A percentile compares a stretch with the other conserved stretches of the same genome.
Evolutionary conservation across 2,888 invertebrate genomes (phyloP).

Genomic region (Gortyna flavago): DNA sequence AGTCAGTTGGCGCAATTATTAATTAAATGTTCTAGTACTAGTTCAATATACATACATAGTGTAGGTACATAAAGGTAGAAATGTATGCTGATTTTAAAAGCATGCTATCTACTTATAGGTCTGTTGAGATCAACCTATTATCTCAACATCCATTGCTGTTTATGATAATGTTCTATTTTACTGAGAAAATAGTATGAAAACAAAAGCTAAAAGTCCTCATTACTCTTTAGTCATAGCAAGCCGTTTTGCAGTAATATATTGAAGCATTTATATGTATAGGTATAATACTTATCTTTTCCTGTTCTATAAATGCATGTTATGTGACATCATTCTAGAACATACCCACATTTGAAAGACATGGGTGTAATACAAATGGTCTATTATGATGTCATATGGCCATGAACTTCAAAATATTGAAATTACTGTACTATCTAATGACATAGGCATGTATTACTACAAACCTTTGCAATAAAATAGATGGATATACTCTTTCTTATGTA

Average conservation of each 20-base stretch:
- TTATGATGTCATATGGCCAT: conserved; percentile 6
- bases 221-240: not conserved
- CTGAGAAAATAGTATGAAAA: conserved; percentile 2
- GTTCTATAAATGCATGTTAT: not conserved
- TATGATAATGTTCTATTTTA: conserved; percentile 1
- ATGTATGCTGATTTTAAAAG: not conserved
- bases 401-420: conserved; percentile 7
- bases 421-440: not conserved
- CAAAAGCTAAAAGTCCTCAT: not conserved
- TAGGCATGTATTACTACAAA: too few species aligned
- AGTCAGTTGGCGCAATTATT: not conserved
- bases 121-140: conserved; percentile 22
- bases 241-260: not conserved
- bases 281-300: not conserved
- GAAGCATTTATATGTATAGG: not conserved
- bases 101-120: conserved; percentile 8
- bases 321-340: not conserved
- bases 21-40: too few species aligned
- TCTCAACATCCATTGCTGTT: conserved; percentile 7
- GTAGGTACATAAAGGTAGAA: not conserved
- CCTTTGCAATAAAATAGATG: too few species aligned
- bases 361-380: conserved; percentile 3
- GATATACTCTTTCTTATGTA: not conserved
- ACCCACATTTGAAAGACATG: not conserved
- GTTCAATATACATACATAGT: too few species aligned